These are phyloP conservation scores for Anas flavirostris DNA, from an alignment of 2,797 vertebrate species.

Conservation along the genomic window DNA sequence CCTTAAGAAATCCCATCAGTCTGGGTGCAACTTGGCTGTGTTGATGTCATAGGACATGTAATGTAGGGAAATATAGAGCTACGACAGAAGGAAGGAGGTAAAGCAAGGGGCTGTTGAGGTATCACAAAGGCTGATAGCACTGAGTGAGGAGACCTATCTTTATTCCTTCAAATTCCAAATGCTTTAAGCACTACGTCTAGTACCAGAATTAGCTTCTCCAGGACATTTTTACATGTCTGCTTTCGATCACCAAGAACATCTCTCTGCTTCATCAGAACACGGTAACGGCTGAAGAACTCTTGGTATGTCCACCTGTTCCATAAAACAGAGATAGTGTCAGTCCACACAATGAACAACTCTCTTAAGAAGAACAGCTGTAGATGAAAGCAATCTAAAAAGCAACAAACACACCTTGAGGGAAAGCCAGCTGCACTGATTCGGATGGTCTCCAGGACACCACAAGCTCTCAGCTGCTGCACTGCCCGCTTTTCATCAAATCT, in stretches of 20 bases:
- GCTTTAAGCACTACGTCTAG: background rate
- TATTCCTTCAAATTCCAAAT: background rate
- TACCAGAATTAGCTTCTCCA: conserved; percentile 96
- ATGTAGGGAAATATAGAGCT: background rate
- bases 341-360: background rate
- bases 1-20: background rate
- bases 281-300: conserved; percentile 98
- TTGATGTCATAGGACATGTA: background rate
- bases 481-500: conserved; percentile 98
- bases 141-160: background rate
- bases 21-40: background rate
- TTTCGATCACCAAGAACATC: conserved; percentile 93
- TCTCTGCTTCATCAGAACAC: conserved; percentile 97
- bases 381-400: background rate
- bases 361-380: background rate
- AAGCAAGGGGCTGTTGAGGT: background rate
- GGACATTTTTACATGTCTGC: conserved; percentile 93
- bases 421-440: conserved; percentile 97
- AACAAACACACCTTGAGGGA: conserved; percentile 88
- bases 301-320: conserved; percentile 95
- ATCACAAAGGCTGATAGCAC: background rate
- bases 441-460: conserved; percentile 97
- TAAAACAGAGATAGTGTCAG: conserved; percentile 13
- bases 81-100: background rate
- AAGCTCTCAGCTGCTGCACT: conserved; percentile 97